Percentiles rank a stretch among this genome's conserved stretches.
Evolutionary conservation across 1,140 invertebrate species (phyloP).

Genomic region (Drosophila fuyamai): DNA sequence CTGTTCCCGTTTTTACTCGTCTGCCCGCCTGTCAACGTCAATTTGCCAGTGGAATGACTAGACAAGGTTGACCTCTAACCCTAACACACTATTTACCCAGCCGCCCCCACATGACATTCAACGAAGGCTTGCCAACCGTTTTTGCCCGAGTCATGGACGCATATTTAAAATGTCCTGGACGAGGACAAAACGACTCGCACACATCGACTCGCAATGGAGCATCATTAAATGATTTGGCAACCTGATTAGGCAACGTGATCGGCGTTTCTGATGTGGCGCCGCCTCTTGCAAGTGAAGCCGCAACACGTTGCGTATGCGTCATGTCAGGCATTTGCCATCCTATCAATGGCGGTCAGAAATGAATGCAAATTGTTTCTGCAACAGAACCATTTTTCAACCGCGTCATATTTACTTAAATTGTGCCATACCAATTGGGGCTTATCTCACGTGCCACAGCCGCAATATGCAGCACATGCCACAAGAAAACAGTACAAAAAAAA

Average conservation of each 20-base stretch:
- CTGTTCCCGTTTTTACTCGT: constrained; percentile 10
- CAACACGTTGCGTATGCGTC: constrained; percentile 69
- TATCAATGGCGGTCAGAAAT: constrained; percentile 43
- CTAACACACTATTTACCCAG: constrained; percentile 9
- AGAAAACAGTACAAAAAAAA: constrained; percentile 2
- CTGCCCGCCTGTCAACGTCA: constrained; percentile 60
- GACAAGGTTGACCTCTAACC: constrained; percentile 30
- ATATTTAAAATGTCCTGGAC: constrained; percentile 47
- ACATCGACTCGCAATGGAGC: constrained; percentile 18
- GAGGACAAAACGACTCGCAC: not conserved
- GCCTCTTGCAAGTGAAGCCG: constrained; percentile 1
- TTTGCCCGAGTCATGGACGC: constrained; percentile 41
- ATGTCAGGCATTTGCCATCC: constrained; percentile 40
- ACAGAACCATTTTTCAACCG: constrained; percentile 17
- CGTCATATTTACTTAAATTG: constrained; percentile 47
- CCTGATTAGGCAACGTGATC: constrained; percentile 69
- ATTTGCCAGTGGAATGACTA: constrained; percentile 54
- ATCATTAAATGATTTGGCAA: constrained; percentile 72
- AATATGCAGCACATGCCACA: constrained; percentile 12
- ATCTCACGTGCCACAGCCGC: constrained; percentile 69
- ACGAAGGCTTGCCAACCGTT: constrained; percentile 15
- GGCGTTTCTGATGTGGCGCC: constrained; percentile 36
- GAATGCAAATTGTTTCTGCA: constrained; percentile 50
- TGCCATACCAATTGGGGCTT: constrained; percentile 60
- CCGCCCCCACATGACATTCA: constrained; percentile 9